Percentiles rank a stretch among this genome's conserved stretches.
These are phyloP conservation scores for Paedocypris micromegethes DNA, from an alignment of 2,797 vertebrate genomes.

Conservation along the genomic window DNA sequence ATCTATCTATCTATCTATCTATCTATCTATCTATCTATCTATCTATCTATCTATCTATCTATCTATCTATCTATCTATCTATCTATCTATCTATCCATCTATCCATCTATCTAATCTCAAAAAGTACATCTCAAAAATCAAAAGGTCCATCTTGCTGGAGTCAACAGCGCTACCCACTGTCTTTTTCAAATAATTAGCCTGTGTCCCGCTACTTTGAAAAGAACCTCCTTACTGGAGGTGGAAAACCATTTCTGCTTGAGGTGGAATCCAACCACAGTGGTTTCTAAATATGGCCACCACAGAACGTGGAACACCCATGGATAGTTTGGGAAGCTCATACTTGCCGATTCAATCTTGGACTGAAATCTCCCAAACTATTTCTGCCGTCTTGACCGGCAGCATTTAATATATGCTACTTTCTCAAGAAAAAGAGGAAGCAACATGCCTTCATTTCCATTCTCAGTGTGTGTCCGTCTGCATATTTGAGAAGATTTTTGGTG, in stretches of 20 bases:
- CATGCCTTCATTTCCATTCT: constrained; percentile 32
- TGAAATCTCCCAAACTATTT: constrained; percentile 39
- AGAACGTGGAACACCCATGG: constrained; percentile 16
- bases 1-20: no score
- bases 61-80: no score
- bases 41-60: no score
- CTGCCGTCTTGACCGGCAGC: constrained; percentile 16
- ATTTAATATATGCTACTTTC: constrained; percentile 31
- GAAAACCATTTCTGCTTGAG: background rate
- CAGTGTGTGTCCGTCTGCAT: constrained; percentile 26
- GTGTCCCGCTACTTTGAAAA: constrained; percentile 15
- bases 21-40: no score
- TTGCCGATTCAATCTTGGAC: background rate
- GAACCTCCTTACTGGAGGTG: constrained; percentile 11
- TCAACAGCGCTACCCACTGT: constrained; percentile 3
- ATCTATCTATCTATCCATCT: no score
- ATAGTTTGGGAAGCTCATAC: constrained; percentile 11
- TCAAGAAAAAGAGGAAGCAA: background rate
- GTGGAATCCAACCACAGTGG: constrained; percentile 7
- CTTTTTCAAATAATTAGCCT: background rate
- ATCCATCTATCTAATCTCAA: no score
- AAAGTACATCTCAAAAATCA: no score
- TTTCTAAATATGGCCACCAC: constrained; percentile 11
- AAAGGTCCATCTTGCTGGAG: background rate
- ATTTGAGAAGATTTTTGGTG: constrained; percentile 36